phyloP scores from a whole-genome alignment of 1,140 invertebrate genomes.

The Euwallacea fornicatus region DNA sequence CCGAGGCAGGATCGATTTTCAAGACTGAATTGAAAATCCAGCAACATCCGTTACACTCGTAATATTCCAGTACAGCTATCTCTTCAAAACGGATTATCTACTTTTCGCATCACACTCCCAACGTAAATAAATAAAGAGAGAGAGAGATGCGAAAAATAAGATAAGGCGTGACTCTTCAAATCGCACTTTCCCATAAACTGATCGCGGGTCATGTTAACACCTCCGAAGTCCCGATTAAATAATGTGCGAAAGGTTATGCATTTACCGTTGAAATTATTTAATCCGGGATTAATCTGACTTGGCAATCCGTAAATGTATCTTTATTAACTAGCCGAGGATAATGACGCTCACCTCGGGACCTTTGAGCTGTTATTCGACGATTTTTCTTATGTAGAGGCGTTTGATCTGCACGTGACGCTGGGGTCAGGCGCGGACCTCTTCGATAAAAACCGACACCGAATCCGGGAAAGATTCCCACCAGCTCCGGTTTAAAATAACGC shows the following conservation, averaged over 20 bases:
- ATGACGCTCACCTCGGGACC: no score
- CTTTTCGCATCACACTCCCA: background rate
- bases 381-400: no score
- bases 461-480: no score
- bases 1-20: conserved; percentile 3
- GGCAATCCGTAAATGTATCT: conserved; percentile 17
- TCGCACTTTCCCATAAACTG: conserved; percentile 12
- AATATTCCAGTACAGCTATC: no score
- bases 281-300: conserved; percentile 19
- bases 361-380: no score
- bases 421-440: no score
- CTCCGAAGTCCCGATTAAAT: conserved; percentile 26
- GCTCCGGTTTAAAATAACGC: no score
- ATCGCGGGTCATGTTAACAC: conserved; percentile 26
- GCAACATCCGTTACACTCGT: background rate
- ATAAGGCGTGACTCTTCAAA: conserved; percentile 11
- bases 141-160: background rate
- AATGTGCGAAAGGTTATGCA: conserved; percentile 28
- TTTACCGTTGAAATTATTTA: conserved; percentile 31
- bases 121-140: background rate
- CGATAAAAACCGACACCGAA: no score
- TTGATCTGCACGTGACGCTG: background rate
- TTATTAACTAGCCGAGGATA: conserved; percentile 20
- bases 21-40: background rate
- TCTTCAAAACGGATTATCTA: no score